A percentile compares a stretch with the other conserved stretches of the same genome.
These are phyloP conservation scores for Halcyon smyrnensis DNA, from an alignment of 2,797 vertebrate species.

Conservation along the genomic window DNA sequence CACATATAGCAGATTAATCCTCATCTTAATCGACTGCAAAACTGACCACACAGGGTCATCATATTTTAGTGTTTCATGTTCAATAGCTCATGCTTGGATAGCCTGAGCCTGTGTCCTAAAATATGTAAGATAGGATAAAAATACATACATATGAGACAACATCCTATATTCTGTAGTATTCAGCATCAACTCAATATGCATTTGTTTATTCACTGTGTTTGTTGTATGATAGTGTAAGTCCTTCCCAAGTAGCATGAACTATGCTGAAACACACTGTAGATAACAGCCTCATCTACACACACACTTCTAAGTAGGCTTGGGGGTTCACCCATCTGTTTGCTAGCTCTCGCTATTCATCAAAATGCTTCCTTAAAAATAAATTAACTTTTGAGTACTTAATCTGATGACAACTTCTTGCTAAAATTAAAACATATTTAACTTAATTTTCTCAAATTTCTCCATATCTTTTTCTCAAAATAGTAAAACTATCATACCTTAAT, in stretches of 20 bases:
- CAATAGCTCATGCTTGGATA: neutral
- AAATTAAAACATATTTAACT: neutral
- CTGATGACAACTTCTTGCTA: neutral
- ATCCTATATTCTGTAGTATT: neutral
- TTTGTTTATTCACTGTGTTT: neutral
- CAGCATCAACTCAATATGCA: neutral
- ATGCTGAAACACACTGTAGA: neutral
- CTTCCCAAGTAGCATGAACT: neutral
- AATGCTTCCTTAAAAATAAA: neutral
- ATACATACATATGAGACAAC: neutral
- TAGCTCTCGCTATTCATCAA: neutral
- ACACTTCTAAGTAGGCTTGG: neutral
- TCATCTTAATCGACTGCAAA: neutral
- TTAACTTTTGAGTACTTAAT: neutral
- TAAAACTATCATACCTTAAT: neutral
- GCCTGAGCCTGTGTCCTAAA: neutral
- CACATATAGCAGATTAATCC: neutral
- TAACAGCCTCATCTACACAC: neutral
- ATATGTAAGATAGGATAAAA: neutral
- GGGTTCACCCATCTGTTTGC: neutral
- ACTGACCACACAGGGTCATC: neutral
- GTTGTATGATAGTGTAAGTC: neutral
- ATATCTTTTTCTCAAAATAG: neutral
- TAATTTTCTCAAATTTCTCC: neutral
- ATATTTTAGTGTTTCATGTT: neutral